These are phyloP conservation scores for Pelobates fuscus DNA, from an alignment of 2,113 vertebrate genomes.

Conservation along the genomic window DNA sequence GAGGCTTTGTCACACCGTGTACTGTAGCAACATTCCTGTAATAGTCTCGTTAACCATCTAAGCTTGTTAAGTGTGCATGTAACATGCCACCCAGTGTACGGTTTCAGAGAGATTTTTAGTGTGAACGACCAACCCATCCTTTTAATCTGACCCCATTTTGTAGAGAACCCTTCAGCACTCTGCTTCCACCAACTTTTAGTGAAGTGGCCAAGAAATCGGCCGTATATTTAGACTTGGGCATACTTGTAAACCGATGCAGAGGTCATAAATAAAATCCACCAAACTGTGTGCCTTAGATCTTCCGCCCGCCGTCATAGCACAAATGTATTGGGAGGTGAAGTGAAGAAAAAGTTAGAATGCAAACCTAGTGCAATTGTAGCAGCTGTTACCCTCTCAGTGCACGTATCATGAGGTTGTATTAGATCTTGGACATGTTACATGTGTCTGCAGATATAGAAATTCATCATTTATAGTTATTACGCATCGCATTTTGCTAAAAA, in stretches of 20 bases:
- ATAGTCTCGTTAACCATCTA: conserved; percentile 27
- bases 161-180: background rate
- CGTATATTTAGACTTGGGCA: conserved; percentile 15
- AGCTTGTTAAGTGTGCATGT: background rate
- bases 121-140: background rate
- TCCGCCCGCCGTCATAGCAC: background rate
- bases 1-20: conserved; percentile 24
- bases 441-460: too few relatives aligned
- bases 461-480: too few relatives aligned
- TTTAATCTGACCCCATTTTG: conserved; percentile 13
- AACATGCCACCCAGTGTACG: background rate
- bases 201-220: background rate
- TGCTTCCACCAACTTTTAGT: background rate
- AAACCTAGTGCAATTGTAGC: background rate
- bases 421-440: too few relatives aligned
- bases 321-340: background rate
- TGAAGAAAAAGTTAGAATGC: background rate
- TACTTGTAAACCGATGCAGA: background rate
- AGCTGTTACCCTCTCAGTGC: background rate
- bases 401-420: too few relatives aligned
- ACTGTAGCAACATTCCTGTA: conserved; percentile 9
- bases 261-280: conserved; percentile 13
- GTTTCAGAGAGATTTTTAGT: background rate
- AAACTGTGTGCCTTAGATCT: conserved; percentile 1
- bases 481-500: too few relatives aligned